Conservation (phyloP, 2,888 invertebrate species). For the Rugalucina vietnamica region DNA sequence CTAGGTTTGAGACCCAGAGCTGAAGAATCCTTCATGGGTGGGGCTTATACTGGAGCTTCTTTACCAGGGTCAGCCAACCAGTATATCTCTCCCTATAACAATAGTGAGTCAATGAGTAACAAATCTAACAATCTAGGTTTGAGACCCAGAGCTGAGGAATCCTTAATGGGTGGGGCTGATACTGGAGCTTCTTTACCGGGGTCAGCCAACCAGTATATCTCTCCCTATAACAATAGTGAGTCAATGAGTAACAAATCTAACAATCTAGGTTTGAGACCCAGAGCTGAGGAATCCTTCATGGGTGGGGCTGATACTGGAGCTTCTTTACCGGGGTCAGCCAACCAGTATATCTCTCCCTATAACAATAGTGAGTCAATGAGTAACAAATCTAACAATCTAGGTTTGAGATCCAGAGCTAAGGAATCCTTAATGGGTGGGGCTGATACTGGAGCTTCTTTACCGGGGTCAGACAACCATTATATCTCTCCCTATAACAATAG, state of each 20-base stretch:
- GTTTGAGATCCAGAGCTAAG: too few species aligned
- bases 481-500: conserved; percentile 67
- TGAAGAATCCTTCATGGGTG: conserved; percentile 49
- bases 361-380: too few species aligned
- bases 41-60: conserved; percentile 61
- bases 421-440: conserved; percentile 56
- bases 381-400: too few species aligned
- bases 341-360: conserved; percentile 72
- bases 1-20: too few species aligned
- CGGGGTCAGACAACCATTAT: conserved; percentile 60
- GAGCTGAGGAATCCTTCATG: conserved; percentile 52
- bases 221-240: conserved; percentile 63
- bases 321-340: conserved; percentile 37
- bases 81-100: conserved; percentile 66
- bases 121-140: too few species aligned
- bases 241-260: too few species aligned
- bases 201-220: conserved; percentile 66
- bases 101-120: too few species aligned
- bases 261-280: too few species aligned
- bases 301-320: conserved; percentile 59
- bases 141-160: conserved; percentile 27
- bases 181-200: conserved; percentile 58
- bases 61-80: conserved; percentile 56
- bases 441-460: conserved; percentile 56
- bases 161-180: conserved; percentile 55